A percentile compares a stretch with the other conserved stretches of the same genome.
These are phyloP conservation scores for Drosophila novamexicana DNA, from an alignment of 1,140 invertebrate genomes.

Conservation along the genomic window DNA sequence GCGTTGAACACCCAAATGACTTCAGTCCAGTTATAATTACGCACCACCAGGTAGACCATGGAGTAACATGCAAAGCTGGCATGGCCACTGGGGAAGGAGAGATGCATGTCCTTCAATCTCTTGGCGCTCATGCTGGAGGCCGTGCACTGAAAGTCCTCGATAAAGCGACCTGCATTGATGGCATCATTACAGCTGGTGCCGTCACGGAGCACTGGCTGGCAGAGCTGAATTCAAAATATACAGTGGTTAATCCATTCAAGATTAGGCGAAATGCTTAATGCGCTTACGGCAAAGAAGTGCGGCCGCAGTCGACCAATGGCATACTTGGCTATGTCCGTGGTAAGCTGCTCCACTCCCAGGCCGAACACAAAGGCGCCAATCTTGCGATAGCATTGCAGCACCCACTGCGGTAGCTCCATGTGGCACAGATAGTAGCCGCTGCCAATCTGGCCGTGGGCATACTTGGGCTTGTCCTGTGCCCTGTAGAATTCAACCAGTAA, in stretches of 20 bases:
- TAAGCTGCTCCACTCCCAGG: conserved; percentile 90
- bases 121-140: conserved; percentile 85
- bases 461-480: conserved; percentile 48
- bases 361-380: conserved; percentile 94
- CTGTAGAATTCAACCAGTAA: conserved; percentile 72
- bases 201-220: conserved; percentile 86
- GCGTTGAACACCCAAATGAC: background rate
- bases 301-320: conserved; percentile 95
- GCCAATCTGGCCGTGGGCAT: conserved; percentile 34
- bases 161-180: conserved; percentile 87
- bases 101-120: conserved; percentile 88
- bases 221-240: conserved; percentile 85
- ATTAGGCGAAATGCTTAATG: background rate
- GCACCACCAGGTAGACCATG: conserved; percentile 92
- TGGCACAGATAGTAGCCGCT: conserved; percentile 85
- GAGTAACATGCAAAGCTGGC: conserved; percentile 92
- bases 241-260: background rate
- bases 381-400: conserved; percentile 89
- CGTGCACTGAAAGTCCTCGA: conserved; percentile 88
- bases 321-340: conserved; percentile 96
- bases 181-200: conserved; percentile 85
- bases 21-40: conserved; percentile 71
- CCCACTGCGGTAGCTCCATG: conserved; percentile 88
- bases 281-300: conserved; percentile 91
- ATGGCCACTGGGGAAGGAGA: conserved; percentile 93